phyloP scores from a whole-genome alignment of 2,113 vertebrate species.

The Fregetta grallaria region DNA sequence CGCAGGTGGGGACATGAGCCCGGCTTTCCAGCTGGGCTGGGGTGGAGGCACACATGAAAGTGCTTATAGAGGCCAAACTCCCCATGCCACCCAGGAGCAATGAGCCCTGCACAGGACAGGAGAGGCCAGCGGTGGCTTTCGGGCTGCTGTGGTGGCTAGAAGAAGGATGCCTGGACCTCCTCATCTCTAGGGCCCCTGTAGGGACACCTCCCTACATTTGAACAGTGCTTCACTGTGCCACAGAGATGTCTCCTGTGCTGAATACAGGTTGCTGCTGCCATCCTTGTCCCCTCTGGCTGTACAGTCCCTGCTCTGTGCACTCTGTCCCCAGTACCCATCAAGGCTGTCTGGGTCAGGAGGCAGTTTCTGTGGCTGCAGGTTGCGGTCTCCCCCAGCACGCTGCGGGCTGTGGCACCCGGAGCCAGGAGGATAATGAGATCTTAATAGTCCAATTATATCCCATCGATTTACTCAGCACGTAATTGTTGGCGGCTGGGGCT shows the following conservation, averaged over 20 bases:
- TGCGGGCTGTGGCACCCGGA: not conserved
- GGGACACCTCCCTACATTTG: not conserved
- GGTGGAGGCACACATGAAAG: not conserved
- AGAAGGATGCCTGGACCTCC: not conserved
- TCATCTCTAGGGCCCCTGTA: not conserved
- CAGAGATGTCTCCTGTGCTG: not conserved
- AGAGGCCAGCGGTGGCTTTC: not conserved
- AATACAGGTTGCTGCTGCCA: not conserved
- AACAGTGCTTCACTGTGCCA: not conserved
- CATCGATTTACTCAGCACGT: constrained; percentile 75
- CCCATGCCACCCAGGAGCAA: not conserved
- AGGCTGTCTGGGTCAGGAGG: not conserved
- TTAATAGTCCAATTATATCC: constrained; percentile 82
- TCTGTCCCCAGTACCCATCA: not conserved
- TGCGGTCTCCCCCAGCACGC: not conserved
- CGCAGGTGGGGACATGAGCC: not conserved
- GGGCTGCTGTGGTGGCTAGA: not conserved
- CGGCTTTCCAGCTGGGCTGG: not conserved
- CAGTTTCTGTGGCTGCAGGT: constrained; percentile 31
- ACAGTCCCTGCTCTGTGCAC: not conserved
- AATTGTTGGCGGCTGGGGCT: constrained; percentile 71
- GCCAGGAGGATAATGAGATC: constrained; percentile 81
- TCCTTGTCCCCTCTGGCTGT: not conserved
- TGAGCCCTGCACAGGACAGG: not conserved
- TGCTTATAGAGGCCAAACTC: not conserved